Evolutionary conservation across 2,113 vertebrate species (phyloP).

Genomic region (Vireo altiloquus): DNA sequence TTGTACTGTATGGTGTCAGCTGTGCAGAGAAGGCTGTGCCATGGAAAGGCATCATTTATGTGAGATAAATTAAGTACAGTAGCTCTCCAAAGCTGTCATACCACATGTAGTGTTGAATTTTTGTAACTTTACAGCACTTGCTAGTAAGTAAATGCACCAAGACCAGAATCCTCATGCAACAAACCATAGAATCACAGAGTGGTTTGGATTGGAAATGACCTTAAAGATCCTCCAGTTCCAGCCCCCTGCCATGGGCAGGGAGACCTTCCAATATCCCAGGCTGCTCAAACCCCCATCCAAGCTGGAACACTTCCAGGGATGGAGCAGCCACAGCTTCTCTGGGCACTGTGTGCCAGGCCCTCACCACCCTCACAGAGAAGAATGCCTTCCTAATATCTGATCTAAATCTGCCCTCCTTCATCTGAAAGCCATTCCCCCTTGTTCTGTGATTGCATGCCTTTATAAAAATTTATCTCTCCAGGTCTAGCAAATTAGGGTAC

Average conservation of each 20-base stretch:
- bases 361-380: background rate
- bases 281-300: background rate
- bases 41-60: background rate
- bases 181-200: background rate
- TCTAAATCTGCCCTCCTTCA: background rate
- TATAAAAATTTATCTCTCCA: background rate
- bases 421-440: background rate
- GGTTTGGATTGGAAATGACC: background rate
- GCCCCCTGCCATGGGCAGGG: background rate
- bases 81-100: background rate
- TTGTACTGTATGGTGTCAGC: too few relatives aligned
- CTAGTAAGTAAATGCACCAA: background rate
- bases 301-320: background rate
- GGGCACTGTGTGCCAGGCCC: background rate
- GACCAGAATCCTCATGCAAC: background rate
- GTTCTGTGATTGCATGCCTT: background rate
- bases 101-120: background rate
- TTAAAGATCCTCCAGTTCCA: background rate
- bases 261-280: background rate
- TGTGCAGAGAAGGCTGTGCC: background rate
- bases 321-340: background rate
- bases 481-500: background rate
- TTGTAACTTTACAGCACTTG: background rate
- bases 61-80: background rate
- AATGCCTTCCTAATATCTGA: background rate